phyloP scores from a whole-genome alignment of 2,797 vertebrate genomes.

The Sebastolobus altivelis region DNA sequence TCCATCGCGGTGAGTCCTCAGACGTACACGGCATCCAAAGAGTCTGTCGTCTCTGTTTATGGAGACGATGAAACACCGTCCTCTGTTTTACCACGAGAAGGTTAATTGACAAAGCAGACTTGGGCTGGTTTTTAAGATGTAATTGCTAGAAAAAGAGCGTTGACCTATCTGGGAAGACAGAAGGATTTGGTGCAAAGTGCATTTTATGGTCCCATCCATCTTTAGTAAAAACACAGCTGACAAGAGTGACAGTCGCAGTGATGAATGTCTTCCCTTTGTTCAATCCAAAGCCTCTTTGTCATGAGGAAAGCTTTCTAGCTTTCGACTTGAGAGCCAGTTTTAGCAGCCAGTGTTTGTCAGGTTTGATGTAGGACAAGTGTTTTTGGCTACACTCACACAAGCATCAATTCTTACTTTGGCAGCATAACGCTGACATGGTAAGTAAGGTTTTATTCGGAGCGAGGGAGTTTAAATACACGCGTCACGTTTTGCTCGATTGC shows the following conservation, averaged over 20 bases:
- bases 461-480: conserved; percentile 35
- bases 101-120: conserved; percentile 66
- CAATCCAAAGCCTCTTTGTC: conserved; percentile 61
- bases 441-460: conserved; percentile 38
- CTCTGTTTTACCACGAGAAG: conserved; percentile 59
- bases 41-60: conserved; percentile 79
- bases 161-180: conserved; percentile 24
- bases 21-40: conserved; percentile 70
- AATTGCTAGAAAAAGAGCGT: conserved; percentile 18
- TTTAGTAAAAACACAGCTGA: conserved; percentile 45
- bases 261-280: conserved; percentile 72
- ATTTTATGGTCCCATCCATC: conserved; percentile 58
- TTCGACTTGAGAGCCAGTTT: conserved; percentile 42
- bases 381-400: conserved; percentile 38
- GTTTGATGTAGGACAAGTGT: conserved; percentile 49
- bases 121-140: conserved; percentile 30
- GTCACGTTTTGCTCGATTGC: conserved; percentile 25
- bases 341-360: conserved; percentile 55
- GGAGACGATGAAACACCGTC: conserved; percentile 75
- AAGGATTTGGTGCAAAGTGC: conserved; percentile 18
- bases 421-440: conserved; percentile 24
- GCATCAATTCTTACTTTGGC: conserved; percentile 54
- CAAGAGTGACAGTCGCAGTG: conserved; percentile 51
- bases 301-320: conserved; percentile 38
- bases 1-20: conserved; percentile 81